Evolutionary conservation across 2,113 vertebrate species (phyloP).

Genomic region (Phylloscopus whistleri): DNA sequence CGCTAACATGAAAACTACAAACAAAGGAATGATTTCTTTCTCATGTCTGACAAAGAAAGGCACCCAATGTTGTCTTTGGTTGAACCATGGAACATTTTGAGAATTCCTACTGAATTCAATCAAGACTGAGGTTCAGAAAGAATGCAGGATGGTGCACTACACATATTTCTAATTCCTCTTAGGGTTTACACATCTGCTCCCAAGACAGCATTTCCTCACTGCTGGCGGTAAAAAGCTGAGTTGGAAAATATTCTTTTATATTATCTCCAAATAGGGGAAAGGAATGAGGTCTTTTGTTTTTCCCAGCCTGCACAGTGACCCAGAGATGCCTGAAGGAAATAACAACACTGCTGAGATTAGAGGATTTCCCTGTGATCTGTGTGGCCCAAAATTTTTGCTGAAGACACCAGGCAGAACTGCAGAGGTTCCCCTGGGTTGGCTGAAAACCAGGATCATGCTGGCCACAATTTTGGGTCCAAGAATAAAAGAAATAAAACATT

Average conservation of each 20-base stretch:
- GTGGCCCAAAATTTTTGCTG: neutral
- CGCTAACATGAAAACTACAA: neutral
- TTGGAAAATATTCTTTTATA: neutral
- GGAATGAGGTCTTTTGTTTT: neutral
- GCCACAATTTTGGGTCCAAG: neutral
- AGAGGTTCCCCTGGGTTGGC: neutral
- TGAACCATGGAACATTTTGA: neutral
- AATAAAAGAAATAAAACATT: neutral
- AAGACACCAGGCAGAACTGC: neutral
- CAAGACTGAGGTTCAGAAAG: neutral
- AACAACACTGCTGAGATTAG: neutral
- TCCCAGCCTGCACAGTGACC: neutral
- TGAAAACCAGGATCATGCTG: neutral
- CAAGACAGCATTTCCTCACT: neutral
- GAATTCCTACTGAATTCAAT: neutral
- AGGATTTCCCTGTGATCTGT: neutral
- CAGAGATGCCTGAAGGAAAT: neutral
- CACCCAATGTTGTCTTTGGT: neutral
- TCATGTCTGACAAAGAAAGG: neutral
- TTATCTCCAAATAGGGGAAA: neutral
- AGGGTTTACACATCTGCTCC: neutral
- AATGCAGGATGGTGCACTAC: neutral
- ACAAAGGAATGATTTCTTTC: neutral
- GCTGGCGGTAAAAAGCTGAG: neutral
- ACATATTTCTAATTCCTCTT: neutral